Base-by-base conservation (phyloP, 2,888 invertebrate species). In the Tryphoninae sp. region DNA sequence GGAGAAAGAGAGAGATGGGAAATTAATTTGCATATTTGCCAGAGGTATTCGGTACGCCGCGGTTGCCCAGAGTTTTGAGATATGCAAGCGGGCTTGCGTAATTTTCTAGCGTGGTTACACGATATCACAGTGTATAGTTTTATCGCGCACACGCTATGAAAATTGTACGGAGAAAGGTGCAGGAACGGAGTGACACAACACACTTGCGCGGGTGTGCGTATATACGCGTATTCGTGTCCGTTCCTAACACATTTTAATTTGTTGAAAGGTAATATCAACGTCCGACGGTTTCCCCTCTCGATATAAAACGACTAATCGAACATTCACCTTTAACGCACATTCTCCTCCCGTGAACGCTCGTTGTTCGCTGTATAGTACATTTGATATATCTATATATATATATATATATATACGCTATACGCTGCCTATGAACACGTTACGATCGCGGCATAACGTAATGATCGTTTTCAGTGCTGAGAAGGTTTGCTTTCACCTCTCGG, bases 261-360 rank as follows among this genome's bases (percentile, higher is more conserved):
- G 9, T 49, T 53, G 53, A n/a, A 49, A 67, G 58, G 22, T 16
- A 62, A 45, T 59, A 74, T 67, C 11, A 13, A 67, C 53, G 61
- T 64, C 16, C 77, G 77, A 67, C 51, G 75, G 69, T 80, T 51
- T 55, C 58, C 53, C n/a, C n/a, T 22, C 33, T 6, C 33, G 33
- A 6, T 33, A 33, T 33, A 7, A 61, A 62, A 8, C 68, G 49
- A 55, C 73, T 78, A 80, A 84, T 85, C 83, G 84, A 83, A 83
- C 81, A 72, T 85, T 84, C 84, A 83, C 83, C 84, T 84, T 81
- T 84, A 33, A 79, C 77, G 74, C 81, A 72, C 72, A 83, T 84
- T 82, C 83, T 71, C 19, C 19, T 71, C 19, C 22, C 4, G 51
- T 51, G 51, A 55, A 55, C 55, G 16, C 9, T 9, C 55, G 9